Conservation (phyloP, 2,113 vertebrate genomes). For the Pitta sordida region DNA sequence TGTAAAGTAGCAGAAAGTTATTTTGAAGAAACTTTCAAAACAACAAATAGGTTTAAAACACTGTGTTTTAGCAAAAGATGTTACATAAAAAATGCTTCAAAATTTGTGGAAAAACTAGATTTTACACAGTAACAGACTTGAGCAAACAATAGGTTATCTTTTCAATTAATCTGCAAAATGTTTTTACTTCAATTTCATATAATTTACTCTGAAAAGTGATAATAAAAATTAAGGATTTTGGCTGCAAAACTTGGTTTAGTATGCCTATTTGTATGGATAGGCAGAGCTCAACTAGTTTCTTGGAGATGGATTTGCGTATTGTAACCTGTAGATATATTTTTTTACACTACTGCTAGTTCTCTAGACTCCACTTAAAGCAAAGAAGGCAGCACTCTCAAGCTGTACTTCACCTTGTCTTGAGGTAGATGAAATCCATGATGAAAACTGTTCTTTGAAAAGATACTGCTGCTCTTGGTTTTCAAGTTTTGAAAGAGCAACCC, state of each 20-base stretch:
- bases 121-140: not conserved
- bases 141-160: not conserved
- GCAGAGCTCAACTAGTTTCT: not conserved
- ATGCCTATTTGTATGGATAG: accelerated
- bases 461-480: not conserved
- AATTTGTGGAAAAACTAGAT: not conserved
- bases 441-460: not conserved
- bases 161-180: not conserved
- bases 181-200: not conserved
- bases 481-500: not conserved
- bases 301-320: not conserved
- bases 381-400: not conserved
- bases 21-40: not conserved
- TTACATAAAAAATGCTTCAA: not conserved
- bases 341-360: not conserved
- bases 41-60: not conserved
- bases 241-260: not conserved
- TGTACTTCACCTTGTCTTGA: not conserved
- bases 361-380: not conserved
- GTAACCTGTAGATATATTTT: not conserved
- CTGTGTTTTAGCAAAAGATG: not conserved
- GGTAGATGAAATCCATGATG: not conserved
- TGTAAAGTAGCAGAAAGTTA: not conserved
- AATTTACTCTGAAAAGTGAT: not conserved
- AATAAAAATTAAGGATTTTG: not conserved